Evolutionary conservation across 2,113 vertebrate genomes (phyloP), one percentile per base, ranked within the genome.

Genomic region (Lampris incognitus): DNA sequence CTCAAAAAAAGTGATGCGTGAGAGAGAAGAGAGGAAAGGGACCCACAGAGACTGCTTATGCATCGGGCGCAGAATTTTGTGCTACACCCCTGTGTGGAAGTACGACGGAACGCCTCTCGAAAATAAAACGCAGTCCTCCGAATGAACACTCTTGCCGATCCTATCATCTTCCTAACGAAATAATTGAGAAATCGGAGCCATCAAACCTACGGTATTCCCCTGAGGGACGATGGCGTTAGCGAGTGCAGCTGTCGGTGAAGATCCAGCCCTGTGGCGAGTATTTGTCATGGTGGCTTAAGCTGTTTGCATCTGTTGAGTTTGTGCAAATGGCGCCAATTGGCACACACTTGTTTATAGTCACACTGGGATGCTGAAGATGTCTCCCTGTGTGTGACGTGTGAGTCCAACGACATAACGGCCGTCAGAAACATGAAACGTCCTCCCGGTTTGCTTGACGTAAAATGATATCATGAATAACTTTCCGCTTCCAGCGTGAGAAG

Each of bases 211-310:
- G 72, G 77, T 78, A 74, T 74, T 85, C 79, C 86, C 36, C 52
- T 86, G 87, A 87, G 76, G 79, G 88, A 85, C 78, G 82, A 81
- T 9, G 3, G 9, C 66, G 46, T 70, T 11, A 84, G 87, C 91
- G 92, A 92, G 88, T 46, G 92, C 92, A 95, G 93, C 92, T 95
- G 93, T 91, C 91, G 84, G 86, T 89, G 87, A 64, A 90, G 87
- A 49, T 70, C 3, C n/a, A 64, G 44, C 41, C 24, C 2, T 46
- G 1, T 11, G 38, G 4, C 10, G 39, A 44, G 39, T 42, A 42
- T 57, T 56, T 69, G n/a, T 36, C 38, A 50, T 11, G 7, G 7
- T 1, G 6, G 4, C 46, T 48, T 60, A 24, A n/a, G 57, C 46
- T 46, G 7, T 9, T 7, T n/a, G 46, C 59, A 59, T 70, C 56